Evolutionary conservation across 1,140 invertebrate genomes (phyloP).

Genomic region (Drosophila jambulina): DNA sequence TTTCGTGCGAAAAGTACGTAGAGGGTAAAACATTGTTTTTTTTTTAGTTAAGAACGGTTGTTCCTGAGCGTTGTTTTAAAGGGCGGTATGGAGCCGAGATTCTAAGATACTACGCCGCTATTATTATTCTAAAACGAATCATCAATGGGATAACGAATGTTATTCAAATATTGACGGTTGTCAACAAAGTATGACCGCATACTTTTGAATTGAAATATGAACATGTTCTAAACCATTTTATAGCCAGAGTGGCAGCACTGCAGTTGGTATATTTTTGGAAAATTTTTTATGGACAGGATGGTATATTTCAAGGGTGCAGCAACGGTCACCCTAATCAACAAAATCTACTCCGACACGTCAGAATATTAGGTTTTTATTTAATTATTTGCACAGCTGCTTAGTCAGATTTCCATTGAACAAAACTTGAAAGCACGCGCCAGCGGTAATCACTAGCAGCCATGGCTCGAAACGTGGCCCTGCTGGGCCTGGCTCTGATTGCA

Average conservation of each 20-base stretch:
- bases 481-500: conserved; percentile 37
- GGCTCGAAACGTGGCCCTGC: conserved; percentile 38
- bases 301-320: background rate
- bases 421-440: conserved; percentile 9
- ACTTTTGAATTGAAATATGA: background rate
- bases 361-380: conserved; percentile 34
- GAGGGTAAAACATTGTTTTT: too few species aligned
- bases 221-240: background rate
- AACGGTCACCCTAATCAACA: conserved; percentile 15
- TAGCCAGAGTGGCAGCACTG: background rate
- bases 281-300: background rate
- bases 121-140: too few species aligned
- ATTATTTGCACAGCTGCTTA: conserved; percentile 50
- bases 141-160: too few species aligned
- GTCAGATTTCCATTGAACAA: conserved; percentile 15
- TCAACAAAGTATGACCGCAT: too few species aligned
- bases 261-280: background rate
- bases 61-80: too few species aligned
- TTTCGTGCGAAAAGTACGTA: too few species aligned
- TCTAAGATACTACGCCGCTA: too few species aligned
- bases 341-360: conserved; percentile 39
- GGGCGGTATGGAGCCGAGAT: too few species aligned
- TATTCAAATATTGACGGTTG: too few species aligned
- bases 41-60: too few species aligned
- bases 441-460: conserved; percentile 30